phyloP scores from a whole-genome alignment of 1,140 invertebrate genomes.

The Eufriesea mexicana region DNA sequence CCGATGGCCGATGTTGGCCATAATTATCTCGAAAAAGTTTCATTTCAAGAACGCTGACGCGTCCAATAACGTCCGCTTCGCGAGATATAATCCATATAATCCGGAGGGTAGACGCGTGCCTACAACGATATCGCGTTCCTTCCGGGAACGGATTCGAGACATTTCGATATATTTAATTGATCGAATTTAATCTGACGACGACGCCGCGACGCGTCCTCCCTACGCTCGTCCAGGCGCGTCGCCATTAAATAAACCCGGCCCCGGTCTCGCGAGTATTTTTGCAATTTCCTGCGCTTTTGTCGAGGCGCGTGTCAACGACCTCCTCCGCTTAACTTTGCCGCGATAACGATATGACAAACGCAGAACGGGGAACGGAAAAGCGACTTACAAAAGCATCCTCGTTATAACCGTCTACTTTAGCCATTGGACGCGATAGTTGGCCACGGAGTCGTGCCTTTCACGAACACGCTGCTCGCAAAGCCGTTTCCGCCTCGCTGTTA shows the following conservation, averaged over 20 bases:
- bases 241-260: slow-evolving; percentile 7
- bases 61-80: background rate
- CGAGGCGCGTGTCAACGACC: slow-evolving; percentile 13
- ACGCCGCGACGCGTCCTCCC: background rate
- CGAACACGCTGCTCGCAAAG: slow-evolving; percentile 50
- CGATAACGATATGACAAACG: slow-evolving; percentile 46
- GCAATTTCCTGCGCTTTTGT: slow-evolving; percentile 43
- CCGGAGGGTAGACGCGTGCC: background rate
- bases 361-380: slow-evolving; percentile 37
- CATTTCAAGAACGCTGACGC: slow-evolving; percentile 4
- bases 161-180: slow-evolving; percentile 37
- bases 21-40: slow-evolving; percentile 22
- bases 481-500: slow-evolving; percentile 55
- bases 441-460: slow-evolving; percentile 49
- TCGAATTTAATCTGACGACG: slow-evolving; percentile 10
- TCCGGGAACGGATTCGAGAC: background rate
- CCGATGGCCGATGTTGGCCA: background rate
- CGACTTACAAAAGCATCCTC: slow-evolving; percentile 47
- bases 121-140: background rate
- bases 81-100: background rate
- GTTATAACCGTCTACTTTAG: slow-evolving; percentile 28
- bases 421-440: slow-evolving; percentile 41
- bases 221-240: background rate
- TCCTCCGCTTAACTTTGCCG: slow-evolving; percentile 19
- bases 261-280: slow-evolving; percentile 5